phyloP scores from a whole-genome alignment of 2,113 vertebrate genomes.

The Stigmatopora nigra region DNA sequence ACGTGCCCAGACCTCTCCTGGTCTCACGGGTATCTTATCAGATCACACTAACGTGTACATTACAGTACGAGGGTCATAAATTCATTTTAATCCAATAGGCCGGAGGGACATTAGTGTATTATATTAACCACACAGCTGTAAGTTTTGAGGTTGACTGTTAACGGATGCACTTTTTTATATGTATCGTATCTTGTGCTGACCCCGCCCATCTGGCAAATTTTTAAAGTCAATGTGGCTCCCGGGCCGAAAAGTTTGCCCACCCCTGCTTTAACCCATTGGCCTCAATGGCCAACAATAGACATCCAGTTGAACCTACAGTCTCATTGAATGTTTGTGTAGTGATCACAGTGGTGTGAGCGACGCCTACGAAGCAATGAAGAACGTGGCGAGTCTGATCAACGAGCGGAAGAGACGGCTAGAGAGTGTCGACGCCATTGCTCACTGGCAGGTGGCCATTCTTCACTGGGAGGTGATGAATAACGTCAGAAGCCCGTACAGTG shows the following conservation, averaged over 20 bases:
- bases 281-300: too few relatives aligned
- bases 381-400: constrained; percentile 92
- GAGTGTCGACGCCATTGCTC: constrained; percentile 91
- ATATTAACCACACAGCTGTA: not conserved
- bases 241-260: too few relatives aligned
- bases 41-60: not conserved
- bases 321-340: constrained; percentile 56
- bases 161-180: too few relatives aligned
- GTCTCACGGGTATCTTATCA: constrained; percentile 1
- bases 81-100: not conserved
- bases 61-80: not conserved
- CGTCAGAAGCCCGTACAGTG: not conserved
- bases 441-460: constrained; percentile 93
- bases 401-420: constrained; percentile 91
- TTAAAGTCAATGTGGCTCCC: too few relatives aligned
- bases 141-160: too few relatives aligned
- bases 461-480: constrained; percentile 85
- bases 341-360: constrained; percentile 82
- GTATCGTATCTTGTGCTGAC: too few relatives aligned
- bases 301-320: too few relatives aligned
- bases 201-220: too few relatives aligned
- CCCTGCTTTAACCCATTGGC: too few relatives aligned
- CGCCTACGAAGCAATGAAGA: constrained; percentile 93
- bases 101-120: not conserved
- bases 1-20: not conserved